These are phyloP conservation scores for Zootoca vivipara DNA, from an alignment of 2,113 vertebrate species.

Conservation along the genomic window DNA sequence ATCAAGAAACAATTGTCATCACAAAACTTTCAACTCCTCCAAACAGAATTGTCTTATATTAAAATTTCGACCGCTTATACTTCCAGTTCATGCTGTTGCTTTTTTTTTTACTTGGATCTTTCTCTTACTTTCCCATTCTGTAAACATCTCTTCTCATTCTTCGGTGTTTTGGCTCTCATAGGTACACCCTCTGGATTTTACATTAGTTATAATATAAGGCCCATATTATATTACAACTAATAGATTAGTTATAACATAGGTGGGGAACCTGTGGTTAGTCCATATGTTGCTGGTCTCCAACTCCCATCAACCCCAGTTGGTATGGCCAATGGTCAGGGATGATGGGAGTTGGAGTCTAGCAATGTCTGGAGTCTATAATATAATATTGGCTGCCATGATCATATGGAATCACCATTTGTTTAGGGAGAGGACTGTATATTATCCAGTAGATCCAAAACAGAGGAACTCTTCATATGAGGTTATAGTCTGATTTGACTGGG, in stretches of 20 bases:
- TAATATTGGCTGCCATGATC: not conserved
- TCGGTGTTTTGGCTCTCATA: not conserved
- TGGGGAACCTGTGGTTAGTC: too few species aligned
- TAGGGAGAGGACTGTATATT: not conserved
- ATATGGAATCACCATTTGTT: not conserved
- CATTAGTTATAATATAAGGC: not conserved
- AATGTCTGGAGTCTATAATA: too few species aligned
- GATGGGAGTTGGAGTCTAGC: too few species aligned
- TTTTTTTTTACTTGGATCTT: not conserved
- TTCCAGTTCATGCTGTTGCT: not conserved
- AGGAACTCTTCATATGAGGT: not conserved
- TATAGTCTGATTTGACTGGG: not conserved
- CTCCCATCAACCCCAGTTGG: too few species aligned
- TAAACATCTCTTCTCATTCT: not conserved
- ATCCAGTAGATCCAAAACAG: not conserved
- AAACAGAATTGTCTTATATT: not conserved
- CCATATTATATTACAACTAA: too few species aligned
- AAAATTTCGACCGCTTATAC: not conserved
- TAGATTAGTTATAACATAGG: too few species aligned
- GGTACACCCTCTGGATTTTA: not conserved
- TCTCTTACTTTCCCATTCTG: not conserved
- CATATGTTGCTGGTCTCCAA: too few species aligned
- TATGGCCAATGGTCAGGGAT: too few species aligned
- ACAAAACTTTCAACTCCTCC: too few species aligned
- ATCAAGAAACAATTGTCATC: not conserved